Base-by-base conservation (phyloP, 2,888 invertebrate species). In the Cryptocephalus primarius region DNA sequence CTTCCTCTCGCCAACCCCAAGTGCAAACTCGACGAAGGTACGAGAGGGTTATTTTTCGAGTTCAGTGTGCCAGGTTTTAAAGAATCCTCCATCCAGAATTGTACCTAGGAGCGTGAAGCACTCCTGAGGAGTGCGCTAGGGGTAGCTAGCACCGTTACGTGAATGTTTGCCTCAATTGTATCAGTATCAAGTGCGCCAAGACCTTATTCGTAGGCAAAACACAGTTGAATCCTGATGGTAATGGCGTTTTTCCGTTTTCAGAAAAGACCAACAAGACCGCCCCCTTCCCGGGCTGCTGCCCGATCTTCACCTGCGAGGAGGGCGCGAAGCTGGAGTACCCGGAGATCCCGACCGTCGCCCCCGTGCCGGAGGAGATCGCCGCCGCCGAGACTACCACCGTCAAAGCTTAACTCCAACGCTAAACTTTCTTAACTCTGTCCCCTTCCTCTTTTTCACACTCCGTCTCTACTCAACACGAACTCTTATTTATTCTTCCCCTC, bases 221-320 rank as follows among this genome's bases (percentile, higher is more conserved):
- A n/a, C n/a, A n/a, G n/a, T n/a, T n/a, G n/a, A n/a, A n/a, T n/a
- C n/a, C n/a, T 22, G 22, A 22, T 22, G 22, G 2, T 22, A 36
- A 36, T 36, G 12, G 36, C 6, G 36, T 44, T 44, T 43, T 4
- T 14, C 32, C 48, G 48, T 54, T 74, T 69, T 43, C 78, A 71
- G 88, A 88, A 8, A 88, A 87, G 68, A 90, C 90, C 63, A 89
- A 90, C 77, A 90, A 89, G 71, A 88, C 89, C 8, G 89, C 90
- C 1, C 72, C 83, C 1, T 92, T 90, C 82, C 91, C 91, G 8
- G 79, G 74, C 32, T 91, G 91, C 69, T 92, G 91, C 67, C 91
- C 91, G 1, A 73, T 73, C 53, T 91, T 90, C 75, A 84, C 83
- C 8, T 91, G 91, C 71, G 89, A 90, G 65, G 82, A 82, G 13